These are phyloP conservation scores for Acanthoscelides obtectus DNA, from an alignment of 2,888 invertebrate genomes.

Conservation along the genomic window DNA sequence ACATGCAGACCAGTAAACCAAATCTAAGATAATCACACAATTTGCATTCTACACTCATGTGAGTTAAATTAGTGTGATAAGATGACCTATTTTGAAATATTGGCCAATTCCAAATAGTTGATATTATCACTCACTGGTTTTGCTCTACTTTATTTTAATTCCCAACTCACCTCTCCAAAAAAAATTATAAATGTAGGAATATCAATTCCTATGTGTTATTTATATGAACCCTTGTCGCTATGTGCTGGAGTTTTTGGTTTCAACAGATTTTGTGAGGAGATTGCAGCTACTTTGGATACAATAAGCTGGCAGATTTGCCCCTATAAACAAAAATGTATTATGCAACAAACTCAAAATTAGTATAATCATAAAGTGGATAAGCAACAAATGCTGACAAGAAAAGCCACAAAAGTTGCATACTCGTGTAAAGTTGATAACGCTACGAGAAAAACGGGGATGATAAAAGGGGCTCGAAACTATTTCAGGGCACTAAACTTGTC, in stretches of 20 bases:
- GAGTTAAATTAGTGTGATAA: too few species aligned
- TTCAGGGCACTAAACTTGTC: background rate
- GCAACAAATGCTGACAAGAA: too few species aligned
- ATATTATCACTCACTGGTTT: too few species aligned
- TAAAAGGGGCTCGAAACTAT: background rate
- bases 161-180: background rate
- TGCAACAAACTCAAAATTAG: background rate
- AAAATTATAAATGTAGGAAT: background rate
- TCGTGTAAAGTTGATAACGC: background rate
- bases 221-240: background rate
- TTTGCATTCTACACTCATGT: too few species aligned
- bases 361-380: background rate
- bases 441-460: background rate
- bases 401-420: background rate
- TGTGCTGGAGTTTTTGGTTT: background rate
- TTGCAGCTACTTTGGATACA: background rate
- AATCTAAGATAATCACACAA: too few species aligned
- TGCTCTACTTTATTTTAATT: too few species aligned
- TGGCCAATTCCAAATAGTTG: too few species aligned
- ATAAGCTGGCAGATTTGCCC: background rate
- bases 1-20: too few species aligned
- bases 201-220: background rate
- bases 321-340: background rate
- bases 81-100: too few species aligned
- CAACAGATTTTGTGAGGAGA: background rate